Evolutionary conservation across 2,797 vertebrate species (phyloP).

Genomic region (Cuculus canorus): DNA sequence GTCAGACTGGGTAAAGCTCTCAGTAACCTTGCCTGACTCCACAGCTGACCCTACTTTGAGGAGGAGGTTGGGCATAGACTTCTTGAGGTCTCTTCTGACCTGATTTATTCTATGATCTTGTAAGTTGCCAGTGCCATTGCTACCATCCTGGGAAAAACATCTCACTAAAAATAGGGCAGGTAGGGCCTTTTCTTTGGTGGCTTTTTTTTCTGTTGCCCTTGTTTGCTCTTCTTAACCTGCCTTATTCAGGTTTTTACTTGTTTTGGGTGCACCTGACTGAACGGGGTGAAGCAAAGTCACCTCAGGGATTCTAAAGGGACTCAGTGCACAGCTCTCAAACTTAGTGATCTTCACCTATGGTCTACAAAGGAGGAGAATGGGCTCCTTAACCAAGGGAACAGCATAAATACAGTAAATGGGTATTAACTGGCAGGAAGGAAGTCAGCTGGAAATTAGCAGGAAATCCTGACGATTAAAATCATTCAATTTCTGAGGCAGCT

Average conservation of each 20-base stretch:
- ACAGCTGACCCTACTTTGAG: neutral
- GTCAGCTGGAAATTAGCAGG: neutral
- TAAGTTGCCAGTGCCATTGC: neutral
- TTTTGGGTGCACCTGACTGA: neutral
- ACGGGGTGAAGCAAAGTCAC: neutral
- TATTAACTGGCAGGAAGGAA: neutral
- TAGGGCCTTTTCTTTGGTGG: neutral
- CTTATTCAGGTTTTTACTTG: neutral
- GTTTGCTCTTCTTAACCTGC: neutral
- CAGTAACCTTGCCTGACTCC: neutral
- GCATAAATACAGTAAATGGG: neutral
- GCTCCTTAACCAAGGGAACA: neutral
- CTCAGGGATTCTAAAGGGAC: neutral
- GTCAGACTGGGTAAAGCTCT: neutral
- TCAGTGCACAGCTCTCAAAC: neutral
- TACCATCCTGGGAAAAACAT: neutral
- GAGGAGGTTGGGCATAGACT: neutral
- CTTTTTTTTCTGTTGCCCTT: neutral
- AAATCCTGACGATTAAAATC: neutral
- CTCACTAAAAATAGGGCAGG: neutral
- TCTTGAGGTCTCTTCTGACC: neutral
- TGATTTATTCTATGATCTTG: neutral
- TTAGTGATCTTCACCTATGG: neutral
- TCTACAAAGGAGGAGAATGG: neutral
- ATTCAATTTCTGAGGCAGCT: neutral